Percentiles rank a stretch among this genome's conserved stretches.
Evolutionary conservation across 2,797 vertebrate species (phyloP).

Genomic region (Triplophysa bombifrons): DNA sequence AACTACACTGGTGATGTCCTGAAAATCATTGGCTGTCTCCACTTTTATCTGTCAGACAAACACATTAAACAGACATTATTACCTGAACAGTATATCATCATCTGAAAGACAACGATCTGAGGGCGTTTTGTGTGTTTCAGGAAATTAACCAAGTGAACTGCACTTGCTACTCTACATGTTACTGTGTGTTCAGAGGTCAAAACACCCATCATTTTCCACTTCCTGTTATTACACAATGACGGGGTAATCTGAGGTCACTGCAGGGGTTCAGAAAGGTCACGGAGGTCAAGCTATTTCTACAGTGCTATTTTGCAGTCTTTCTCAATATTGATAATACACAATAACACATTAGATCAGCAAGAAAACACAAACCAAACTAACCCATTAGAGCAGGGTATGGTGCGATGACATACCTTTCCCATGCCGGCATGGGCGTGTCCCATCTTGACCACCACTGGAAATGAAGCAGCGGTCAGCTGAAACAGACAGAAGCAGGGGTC

Average conservation of each 20-base stretch:
- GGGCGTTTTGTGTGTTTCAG: too few species aligned
- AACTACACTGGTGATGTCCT: slow-evolving; percentile 94
- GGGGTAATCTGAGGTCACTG: background rate
- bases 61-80: background rate
- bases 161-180: too few species aligned
- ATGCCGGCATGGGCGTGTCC: slow-evolving; percentile 94
- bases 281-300: background rate
- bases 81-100: too few species aligned
- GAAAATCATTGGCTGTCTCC: slow-evolving; percentile 91
- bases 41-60: slow-evolving; percentile 86
- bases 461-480: slow-evolving; percentile 83
- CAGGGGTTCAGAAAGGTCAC: background rate
- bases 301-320: too few species aligned
- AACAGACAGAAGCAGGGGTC: slow-evolving; percentile 57
- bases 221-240: background rate
- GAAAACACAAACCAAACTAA: too few species aligned
- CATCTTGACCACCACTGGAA: slow-evolving; percentile 93
- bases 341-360: too few species aligned
- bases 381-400: background rate
- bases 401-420: slow-evolving; percentile 85
- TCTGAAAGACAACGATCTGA: too few species aligned
- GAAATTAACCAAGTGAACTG: too few species aligned
- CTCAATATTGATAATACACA: too few species aligned
- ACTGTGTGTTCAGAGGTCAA: background rate
- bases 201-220: background rate